These are phyloP conservation scores for Alligator sinensis DNA, from an alignment of 2,113 vertebrate species.

Conservation along the genomic window DNA sequence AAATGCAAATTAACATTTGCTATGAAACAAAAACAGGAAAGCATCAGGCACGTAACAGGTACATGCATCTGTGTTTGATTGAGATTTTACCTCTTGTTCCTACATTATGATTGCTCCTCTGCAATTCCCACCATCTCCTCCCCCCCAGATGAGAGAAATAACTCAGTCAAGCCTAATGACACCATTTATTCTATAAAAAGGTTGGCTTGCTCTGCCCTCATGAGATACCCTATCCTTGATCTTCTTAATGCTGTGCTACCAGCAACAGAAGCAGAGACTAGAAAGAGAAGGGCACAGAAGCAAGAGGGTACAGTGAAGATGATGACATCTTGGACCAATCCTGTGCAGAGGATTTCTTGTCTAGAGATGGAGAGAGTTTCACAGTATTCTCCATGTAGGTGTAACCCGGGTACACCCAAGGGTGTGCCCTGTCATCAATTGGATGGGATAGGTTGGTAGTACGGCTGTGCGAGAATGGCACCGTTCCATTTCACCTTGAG, in stretches of 20 bases:
- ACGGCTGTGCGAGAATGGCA: too few species aligned
- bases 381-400: neutral
- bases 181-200: neutral
- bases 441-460: too few species aligned
- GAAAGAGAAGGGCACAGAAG: neutral
- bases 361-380: neutral
- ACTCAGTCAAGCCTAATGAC: conserved; percentile 23
- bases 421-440: too few species aligned
- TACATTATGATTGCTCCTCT: neutral
- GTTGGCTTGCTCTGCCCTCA: neutral
- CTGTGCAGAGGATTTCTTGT: neutral
- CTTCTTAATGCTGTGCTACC: neutral
- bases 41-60: conserved; percentile 9
- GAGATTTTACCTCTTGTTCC: neutral
- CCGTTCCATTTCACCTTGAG: too few species aligned
- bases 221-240: neutral
- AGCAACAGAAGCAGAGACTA: neutral
- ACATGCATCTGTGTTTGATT: neutral
- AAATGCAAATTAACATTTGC: conserved; percentile 20
- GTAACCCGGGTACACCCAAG: too few species aligned
- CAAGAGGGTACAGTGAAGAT: neutral
- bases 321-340: neutral
- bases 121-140: neutral
- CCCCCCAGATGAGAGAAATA: neutral
- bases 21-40: neutral